Conservation (phyloP, 2,888 invertebrate genomes). For the Branchellion lobata region DNA sequence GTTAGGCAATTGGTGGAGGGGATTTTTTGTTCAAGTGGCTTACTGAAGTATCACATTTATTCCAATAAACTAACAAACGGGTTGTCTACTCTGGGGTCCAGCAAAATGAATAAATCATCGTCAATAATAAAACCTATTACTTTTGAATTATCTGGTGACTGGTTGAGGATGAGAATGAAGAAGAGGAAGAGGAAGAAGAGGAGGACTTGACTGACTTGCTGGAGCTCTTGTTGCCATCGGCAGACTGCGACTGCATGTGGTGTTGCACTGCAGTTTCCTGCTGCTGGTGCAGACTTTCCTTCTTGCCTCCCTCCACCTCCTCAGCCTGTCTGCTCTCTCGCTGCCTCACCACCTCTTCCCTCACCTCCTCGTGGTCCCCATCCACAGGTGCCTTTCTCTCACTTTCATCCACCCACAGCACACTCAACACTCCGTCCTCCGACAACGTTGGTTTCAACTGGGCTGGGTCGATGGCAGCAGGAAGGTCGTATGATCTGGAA, state of each 20-base stretch:
- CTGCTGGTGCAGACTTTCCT: background rate
- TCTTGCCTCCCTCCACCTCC: background rate
- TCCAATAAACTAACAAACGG: too few species aligned
- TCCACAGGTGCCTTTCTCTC: background rate
- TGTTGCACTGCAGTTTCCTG: background rate
- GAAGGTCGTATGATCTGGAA: slow-evolving; percentile 51
- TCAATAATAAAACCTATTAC: too few species aligned
- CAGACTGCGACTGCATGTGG: background rate
- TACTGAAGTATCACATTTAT: too few species aligned
- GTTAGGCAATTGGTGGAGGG: too few species aligned
- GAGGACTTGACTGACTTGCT: background rate
- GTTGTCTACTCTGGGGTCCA: too few species aligned
- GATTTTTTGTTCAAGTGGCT: too few species aligned
- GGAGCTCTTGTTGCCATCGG: background rate
- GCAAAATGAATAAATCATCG: too few species aligned
- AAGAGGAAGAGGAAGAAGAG: slow-evolving; percentile 9
- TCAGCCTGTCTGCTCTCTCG: background rate
- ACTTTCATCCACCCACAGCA: background rate
- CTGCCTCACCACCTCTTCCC: background rate
- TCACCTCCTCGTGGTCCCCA: background rate
- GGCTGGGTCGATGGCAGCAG: slow-evolving; percentile 12
- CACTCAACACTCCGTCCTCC: slow-evolving; percentile 1
- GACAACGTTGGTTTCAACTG: background rate
- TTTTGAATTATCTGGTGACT: too few species aligned
- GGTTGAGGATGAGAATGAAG: background rate